Percentiles rank a stretch among this genome's conserved stretches.
Conservation (phyloP, 2,888 invertebrate genomes). For the Epsilonema sp. region DNA sequence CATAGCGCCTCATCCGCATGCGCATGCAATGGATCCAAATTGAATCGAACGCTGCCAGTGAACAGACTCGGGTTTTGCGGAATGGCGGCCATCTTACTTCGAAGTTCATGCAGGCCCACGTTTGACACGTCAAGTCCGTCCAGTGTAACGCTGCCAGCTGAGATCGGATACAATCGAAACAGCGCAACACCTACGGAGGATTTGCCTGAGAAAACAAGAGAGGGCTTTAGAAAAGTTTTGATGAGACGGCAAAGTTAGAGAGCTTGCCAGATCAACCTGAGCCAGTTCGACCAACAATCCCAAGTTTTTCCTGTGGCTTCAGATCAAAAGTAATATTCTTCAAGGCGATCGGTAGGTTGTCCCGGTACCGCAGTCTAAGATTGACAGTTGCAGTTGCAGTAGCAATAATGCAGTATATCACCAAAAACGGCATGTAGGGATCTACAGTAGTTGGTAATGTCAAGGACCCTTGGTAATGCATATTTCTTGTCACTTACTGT, state of each 20-base stretch:
- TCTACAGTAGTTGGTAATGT: no score
- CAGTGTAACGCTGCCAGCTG: conserved; percentile 18
- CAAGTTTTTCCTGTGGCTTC: conserved; percentile 41
- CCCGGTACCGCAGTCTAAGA: conserved; percentile 35
- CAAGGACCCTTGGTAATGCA: no score
- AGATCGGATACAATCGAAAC: conserved; percentile 42
- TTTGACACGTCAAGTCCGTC: conserved; percentile 18
- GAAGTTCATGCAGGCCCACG: conserved; percentile 34
- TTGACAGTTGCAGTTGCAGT: no score
- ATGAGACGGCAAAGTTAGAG: no score
- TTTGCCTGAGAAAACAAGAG: conserved; percentile 34
- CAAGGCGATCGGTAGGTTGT: conserved; percentile 36
- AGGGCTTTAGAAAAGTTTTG: no score
- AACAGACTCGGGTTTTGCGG: conserved; percentile 46
- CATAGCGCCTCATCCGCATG: conserved; percentile 64
- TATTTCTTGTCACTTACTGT: no score
- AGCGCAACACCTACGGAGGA: conserved; percentile 41
- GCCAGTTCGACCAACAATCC: conserved; percentile 40
- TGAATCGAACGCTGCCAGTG: conserved; percentile 48
- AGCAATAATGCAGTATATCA: no score
- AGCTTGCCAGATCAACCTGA: conserved; percentile 37
- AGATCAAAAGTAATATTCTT: conserved; percentile 39
- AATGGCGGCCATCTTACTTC: conserved; percentile 33
- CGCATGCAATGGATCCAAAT: conserved; percentile 66
- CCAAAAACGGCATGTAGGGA: no score